Conservation (phyloP, 2,888 invertebrate genomes). For the Sabatieria punctata region DNA sequence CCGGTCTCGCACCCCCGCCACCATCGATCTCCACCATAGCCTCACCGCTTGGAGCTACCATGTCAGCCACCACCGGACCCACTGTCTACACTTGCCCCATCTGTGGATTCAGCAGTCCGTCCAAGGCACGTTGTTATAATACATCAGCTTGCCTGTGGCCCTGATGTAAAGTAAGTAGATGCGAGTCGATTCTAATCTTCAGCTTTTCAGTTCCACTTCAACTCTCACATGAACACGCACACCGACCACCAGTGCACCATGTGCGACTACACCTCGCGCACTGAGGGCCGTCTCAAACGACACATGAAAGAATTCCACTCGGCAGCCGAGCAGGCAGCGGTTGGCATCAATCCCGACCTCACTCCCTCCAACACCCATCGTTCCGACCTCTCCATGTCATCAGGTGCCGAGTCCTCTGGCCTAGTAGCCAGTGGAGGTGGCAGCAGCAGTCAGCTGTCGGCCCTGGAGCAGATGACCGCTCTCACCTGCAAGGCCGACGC, state of each 20-base stretch:
- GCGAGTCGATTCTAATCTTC: no score
- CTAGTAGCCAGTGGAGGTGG: no score
- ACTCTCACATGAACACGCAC: slow-evolving; percentile 43
- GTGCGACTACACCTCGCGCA: slow-evolving; percentile 41
- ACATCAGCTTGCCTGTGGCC: no score
- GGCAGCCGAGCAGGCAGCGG: slow-evolving; percentile 31
- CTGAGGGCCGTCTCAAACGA: slow-evolving; percentile 40
- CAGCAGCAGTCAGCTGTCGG: slow-evolving; percentile 5
- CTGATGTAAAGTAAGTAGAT: no score
- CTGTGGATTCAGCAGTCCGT: slow-evolving; percentile 35
- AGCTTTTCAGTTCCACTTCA: slow-evolving; percentile 38
- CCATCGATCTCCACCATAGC: background rate
- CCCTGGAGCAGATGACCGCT: slow-evolving; percentile 22
- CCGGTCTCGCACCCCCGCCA: background rate
- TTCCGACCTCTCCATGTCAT: background rate
- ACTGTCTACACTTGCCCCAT: slow-evolving; percentile 33
- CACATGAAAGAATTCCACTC: slow-evolving; percentile 41
- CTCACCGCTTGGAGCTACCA: background rate
- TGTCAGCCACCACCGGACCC: background rate
- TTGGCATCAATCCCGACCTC: slow-evolving; percentile 21
- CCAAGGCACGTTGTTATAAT: no score
- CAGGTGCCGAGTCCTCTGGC: no score
- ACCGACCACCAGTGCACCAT: slow-evolving; percentile 41
- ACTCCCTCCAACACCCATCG: slow-evolving; percentile 9
- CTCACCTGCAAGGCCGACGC: background rate